phyloP scores from a whole-genome alignment of 30 jellyfish, hydroid and myxozoan species.

The Sanderia malayensis region DNA sequence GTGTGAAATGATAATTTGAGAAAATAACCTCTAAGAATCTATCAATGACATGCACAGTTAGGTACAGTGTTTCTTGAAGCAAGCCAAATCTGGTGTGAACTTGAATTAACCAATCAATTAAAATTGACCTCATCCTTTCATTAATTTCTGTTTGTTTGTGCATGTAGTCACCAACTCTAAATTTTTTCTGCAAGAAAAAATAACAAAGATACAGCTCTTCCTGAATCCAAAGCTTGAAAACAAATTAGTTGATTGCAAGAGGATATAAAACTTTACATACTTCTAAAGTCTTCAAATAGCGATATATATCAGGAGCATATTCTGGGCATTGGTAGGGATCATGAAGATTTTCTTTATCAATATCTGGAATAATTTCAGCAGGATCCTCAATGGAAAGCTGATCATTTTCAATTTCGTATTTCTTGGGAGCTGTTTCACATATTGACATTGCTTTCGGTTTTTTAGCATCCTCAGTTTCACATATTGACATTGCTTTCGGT shows the following conservation, averaged over 20 bases:
- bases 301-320: conserved; percentile 82
- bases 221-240: too few relatives aligned
- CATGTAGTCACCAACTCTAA: conserved; percentile 76
- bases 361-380: conserved; percentile 43
- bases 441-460: conserved; percentile 39
- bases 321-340: conserved; percentile 86
- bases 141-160: conserved; percentile 78
- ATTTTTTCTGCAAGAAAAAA: conserved; percentile 46
- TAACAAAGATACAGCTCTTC: too few relatives aligned
- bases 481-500: conserved; percentile 30
- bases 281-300: conserved; percentile 65
- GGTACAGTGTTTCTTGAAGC: conserved; percentile 92
- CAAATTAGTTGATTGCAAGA: too few relatives aligned
- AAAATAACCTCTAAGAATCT: conserved; percentile 78
- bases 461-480: conserved; percentile 12
- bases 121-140: conserved; percentile 89
- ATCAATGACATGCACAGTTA: conserved; percentile 77
- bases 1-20: too few relatives aligned
- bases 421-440: conserved; percentile 31
- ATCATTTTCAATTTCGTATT: background rate
- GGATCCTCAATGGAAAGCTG: background rate
- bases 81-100: conserved; percentile 86
- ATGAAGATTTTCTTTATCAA: conserved; percentile 65
- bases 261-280: background rate
- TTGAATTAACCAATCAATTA: conserved; percentile 95